Conservation (phyloP, 2,888 invertebrate genomes). For the Agriopis leucophaearia region DNA sequence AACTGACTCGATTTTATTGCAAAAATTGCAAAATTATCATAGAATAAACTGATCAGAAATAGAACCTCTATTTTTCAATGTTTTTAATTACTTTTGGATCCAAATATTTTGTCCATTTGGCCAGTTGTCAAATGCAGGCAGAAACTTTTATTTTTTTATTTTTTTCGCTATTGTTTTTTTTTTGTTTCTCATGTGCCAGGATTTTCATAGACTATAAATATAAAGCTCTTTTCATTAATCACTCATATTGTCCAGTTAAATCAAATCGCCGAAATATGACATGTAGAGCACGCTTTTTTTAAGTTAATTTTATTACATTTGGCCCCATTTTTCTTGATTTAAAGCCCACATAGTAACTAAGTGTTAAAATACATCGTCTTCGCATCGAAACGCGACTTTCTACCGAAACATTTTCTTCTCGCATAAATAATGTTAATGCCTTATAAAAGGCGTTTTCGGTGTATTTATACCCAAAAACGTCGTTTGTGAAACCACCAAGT, state of each 20-base stretch:
- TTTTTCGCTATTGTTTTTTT: too few species aligned
- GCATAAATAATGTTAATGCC: slow-evolving; percentile 81
- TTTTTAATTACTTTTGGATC: too few species aligned
- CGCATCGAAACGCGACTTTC: slow-evolving; percentile 32
- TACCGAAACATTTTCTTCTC: slow-evolving; percentile 35
- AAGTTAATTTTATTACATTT: neutral
- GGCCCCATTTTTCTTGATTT: too few species aligned
- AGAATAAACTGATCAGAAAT: neutral
- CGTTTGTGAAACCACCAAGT: slow-evolving; percentile 73
- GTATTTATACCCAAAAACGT: slow-evolving; percentile 79
- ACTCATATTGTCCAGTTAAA: neutral
- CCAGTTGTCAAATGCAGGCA: too few species aligned
- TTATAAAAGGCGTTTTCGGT: slow-evolving; percentile 80
- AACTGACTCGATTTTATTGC: neutral
- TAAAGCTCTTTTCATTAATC: neutral
- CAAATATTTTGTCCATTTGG: too few species aligned
- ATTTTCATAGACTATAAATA: neutral
- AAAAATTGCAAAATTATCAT: too few species aligned
- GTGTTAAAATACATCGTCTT: slow-evolving; percentile 16
- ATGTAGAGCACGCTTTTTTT: neutral
- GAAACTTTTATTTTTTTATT: too few species aligned
- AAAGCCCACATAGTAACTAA: slow-evolving; percentile 4
- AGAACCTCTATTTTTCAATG: too few species aligned
- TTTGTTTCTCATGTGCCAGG: neutral
- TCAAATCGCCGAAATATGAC: neutral